Evolutionary conservation across 2,113 vertebrate species (phyloP).

Genomic region (Anolis sagrei): DNA sequence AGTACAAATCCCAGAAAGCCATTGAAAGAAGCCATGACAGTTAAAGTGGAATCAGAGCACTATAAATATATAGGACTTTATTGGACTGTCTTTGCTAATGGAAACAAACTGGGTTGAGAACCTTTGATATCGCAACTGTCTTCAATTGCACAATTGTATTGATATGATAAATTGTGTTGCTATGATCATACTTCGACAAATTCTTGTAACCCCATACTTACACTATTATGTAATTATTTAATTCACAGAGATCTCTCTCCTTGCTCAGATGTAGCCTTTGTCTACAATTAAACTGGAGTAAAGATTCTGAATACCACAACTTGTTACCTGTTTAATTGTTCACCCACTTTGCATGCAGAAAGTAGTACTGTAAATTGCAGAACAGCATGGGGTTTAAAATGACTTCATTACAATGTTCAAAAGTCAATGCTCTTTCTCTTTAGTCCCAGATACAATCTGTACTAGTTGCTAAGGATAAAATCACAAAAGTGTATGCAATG

Average conservation of each 20-base stretch:
- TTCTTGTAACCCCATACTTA: too few species aligned
- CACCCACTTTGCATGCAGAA: slow-evolving; percentile 17
- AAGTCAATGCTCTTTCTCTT: slow-evolving; percentile 32
- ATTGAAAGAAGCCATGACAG: too few species aligned
- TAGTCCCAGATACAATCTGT: neutral
- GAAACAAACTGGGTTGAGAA: too few species aligned
- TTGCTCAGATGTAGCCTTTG: neutral
- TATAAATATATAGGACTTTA: too few species aligned
- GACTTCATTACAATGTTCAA: slow-evolving; percentile 30
- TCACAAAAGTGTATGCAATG: neutral
- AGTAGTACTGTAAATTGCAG: neutral
- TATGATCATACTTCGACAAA: too few species aligned
- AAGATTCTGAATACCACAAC: neutral
- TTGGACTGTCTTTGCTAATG: too few species aligned
- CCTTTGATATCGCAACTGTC: too few species aligned
- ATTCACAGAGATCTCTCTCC: neutral
- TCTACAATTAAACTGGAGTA: neutral
- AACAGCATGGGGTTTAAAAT: neutral
- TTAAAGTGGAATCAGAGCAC: too few species aligned
- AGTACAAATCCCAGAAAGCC: too few species aligned
- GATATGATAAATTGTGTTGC: too few species aligned
- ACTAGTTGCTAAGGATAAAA: slow-evolving; percentile 3
- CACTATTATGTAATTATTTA: slow-evolving; percentile 1
- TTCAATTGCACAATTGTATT: too few species aligned
- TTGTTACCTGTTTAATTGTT: neutral